Evolutionary conservation across 2,113 vertebrate species (phyloP).

Genomic region (human): GRCh38 chr14:67050001-67050500

Average conservation of each 20-base stretch:
- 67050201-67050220: neutral
- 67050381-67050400: neutral
- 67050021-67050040: neutral
- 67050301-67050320: slow-evolving; percentile 1
- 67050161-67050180: neutral
- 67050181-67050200: neutral
- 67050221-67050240: neutral
- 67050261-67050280: neutral
- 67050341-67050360: neutral
- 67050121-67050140: neutral
- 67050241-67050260: neutral
- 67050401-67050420: neutral
- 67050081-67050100: neutral
- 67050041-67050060: neutral
- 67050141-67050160: neutral
- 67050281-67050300: neutral
- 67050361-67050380: neutral
- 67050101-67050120: neutral
- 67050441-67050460: neutral
- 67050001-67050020: neutral
- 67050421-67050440: neutral
- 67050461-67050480: neutral
- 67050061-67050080: neutral
- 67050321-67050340: neutral
- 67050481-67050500: neutral